These are phyloP conservation scores for Cryptophagus acutangulus DNA, from an alignment of 2,888 invertebrate genomes.

Conservation along the genomic window DNA sequence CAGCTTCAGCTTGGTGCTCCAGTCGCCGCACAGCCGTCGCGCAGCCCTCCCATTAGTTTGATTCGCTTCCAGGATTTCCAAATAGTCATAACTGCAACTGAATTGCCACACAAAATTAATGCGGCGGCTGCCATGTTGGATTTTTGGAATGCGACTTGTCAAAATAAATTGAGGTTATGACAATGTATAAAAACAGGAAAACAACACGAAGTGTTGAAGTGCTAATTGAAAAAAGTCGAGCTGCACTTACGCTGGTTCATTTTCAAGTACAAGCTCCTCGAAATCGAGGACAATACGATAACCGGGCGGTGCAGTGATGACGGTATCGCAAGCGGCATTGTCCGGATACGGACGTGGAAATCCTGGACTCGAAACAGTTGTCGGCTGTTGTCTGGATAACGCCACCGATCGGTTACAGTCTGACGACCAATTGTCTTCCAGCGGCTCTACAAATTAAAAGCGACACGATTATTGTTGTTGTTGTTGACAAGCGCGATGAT, in stretches of 20 bases:
- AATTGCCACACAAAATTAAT: slow-evolving; percentile 15
- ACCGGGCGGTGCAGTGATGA: slow-evolving; percentile 62
- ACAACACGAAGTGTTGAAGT: no score
- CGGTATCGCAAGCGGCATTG: slow-evolving; percentile 69
- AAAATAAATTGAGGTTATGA: no score
- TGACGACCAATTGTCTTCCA: slow-evolving; percentile 48
- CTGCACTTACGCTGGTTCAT: slow-evolving; percentile 66
- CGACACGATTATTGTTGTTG: no score
- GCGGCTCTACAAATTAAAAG: slow-evolving; percentile 44
- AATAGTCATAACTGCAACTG: slow-evolving; percentile 76
- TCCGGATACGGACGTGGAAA: slow-evolving; percentile 76
- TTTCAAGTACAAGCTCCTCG: slow-evolving; percentile 70
- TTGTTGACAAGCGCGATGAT: no score
- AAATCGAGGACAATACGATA: slow-evolving; percentile 70
- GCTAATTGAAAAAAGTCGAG: neutral
- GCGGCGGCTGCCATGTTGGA: neutral
- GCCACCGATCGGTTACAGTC: slow-evolving; percentile 67
- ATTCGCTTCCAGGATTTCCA: slow-evolving; percentile 59
- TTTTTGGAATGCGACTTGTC: neutral
- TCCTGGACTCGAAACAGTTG: slow-evolving; percentile 71
- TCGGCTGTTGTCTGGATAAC: slow-evolving; percentile 61
- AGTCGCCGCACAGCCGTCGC: slow-evolving; percentile 67
- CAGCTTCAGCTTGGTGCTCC: slow-evolving; percentile 72
- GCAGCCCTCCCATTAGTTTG: slow-evolving; percentile 12
- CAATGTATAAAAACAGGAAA: no score